Percentiles rank a stretch among this genome's conserved stretches.
phyloP scores from a whole-genome alignment of 2,888 invertebrate species.

The Stenichneumon culpator region DNA sequence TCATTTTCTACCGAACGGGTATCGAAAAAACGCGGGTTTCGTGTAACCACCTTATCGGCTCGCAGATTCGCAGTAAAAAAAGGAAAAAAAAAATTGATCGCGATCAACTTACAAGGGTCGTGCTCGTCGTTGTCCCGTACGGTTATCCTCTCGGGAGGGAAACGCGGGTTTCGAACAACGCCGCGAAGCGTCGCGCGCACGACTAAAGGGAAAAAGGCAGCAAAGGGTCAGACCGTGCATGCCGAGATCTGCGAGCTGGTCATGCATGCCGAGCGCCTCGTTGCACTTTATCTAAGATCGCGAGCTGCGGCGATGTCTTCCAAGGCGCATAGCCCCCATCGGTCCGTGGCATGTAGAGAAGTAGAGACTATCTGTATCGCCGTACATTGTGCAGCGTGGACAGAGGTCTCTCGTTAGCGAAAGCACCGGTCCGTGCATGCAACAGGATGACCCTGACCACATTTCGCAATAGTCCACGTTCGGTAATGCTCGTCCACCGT shows the following conservation, averaged over 20 bases:
- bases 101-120: not conserved
- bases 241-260: not conserved
- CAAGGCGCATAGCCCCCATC: not conserved
- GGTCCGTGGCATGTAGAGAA: not conserved
- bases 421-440: constrained; percentile 75
- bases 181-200: not conserved
- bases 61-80: too few species aligned
- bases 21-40: too few species aligned
- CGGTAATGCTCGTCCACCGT: constrained; percentile 51
- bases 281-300: not conserved
- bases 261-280: not conserved
- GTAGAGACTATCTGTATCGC: not conserved
- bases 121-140: not conserved
- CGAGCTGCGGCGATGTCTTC: not conserved
- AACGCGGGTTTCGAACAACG: not conserved
- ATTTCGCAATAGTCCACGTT: constrained; percentile 76
- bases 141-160: not conserved
- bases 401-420: constrained; percentile 72
- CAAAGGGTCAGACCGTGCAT: not conserved
- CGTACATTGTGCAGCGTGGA: constrained; percentile 6
- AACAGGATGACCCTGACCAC: constrained; percentile 83
- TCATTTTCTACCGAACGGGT: too few species aligned
- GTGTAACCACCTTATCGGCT: too few species aligned
- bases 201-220: not conserved
- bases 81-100: not conserved